Base-by-base conservation (phyloP, 2,797 vertebrate genomes). In the Sebastes goodei region DNA sequence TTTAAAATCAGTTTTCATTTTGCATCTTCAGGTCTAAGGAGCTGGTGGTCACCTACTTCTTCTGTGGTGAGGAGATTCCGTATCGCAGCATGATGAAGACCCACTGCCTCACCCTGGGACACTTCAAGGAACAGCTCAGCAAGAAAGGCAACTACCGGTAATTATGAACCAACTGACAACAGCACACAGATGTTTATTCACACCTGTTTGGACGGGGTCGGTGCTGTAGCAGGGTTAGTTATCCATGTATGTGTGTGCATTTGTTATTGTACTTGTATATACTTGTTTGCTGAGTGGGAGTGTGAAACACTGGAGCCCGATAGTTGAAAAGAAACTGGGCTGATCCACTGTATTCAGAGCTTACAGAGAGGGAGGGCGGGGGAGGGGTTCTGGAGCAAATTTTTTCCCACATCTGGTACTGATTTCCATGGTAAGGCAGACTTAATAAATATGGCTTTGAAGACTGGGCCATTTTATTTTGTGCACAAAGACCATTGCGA, bases 131-230 rank as follows among this genome's bases (percentile, higher is more conserved):
- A 71, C 98, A 99, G 94, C 98, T 99, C 62, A 97, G 98, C 96
- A 99, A 98, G 95, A 99, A 99, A 95, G 98, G 98, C 93, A 99
- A 97, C 95, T 99, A 99, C 93, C 96, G 98, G 98, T 99, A 95
- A 96, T 79, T 82, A 85, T 25, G 20, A 74, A 52, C 5, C 59
- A 17, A 2, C 68, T 21, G 8, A 71, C 46, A 52, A 17, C 35
- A 29, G 49, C 46, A 20, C 53, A 56, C 55, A 23, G 67, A 52
- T 60, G 7, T 72, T 52, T 53, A 9, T 30, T 61, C 57, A 64
- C 38, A 55, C 17, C 30, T 78, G 57, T 60, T 70, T 42, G 68
- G 27, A 27, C n/a, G 32, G 2, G 46, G 9, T 25, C 7, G 17
- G 15, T 27, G 55, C 49, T 12, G 27, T 42, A 32, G 69, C 30